Conservation (phyloP, 2,888 invertebrate species). For the Operophtera brumata region DNA sequence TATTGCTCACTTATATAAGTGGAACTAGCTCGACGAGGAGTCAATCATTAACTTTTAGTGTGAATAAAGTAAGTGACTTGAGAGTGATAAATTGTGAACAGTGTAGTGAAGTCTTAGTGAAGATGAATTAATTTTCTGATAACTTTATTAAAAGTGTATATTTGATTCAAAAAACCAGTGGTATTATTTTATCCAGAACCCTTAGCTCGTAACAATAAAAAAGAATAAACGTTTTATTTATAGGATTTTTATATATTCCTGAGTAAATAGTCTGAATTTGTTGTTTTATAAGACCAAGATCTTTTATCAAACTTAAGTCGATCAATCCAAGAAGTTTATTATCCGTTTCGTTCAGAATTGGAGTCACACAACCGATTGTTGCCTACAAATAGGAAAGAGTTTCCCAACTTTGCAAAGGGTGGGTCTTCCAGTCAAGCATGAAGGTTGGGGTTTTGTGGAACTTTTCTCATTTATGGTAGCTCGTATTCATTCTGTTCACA, state of each 20-base stretch:
- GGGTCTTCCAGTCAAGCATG: not conserved
- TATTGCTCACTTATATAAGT: too few species aligned
- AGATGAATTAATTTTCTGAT: too few species aligned
- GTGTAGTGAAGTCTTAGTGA: too few species aligned
- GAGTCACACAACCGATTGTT: slow-evolving; percentile 3
- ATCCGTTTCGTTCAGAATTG: slow-evolving; percentile 2
- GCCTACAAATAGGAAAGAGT: slow-evolving; percentile 4
- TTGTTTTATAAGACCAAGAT: not conserved
- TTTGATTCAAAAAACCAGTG: too few species aligned
- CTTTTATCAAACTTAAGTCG: not conserved
- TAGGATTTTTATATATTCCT: not conserved
- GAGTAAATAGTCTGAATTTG: not conserved
- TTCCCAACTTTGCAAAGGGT: slow-evolving; percentile 3
- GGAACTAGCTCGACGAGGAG: too few species aligned
- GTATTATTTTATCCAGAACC: too few species aligned
- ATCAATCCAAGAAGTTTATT: slow-evolving; percentile 4
- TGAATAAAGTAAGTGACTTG: too few species aligned
- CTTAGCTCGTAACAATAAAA: too few species aligned
- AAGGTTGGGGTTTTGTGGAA: slow-evolving; percentile 11
- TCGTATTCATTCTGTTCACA: not conserved
- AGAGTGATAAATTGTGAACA: too few species aligned
- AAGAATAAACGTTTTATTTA: too few species aligned
- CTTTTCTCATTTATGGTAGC: slow-evolving; percentile 8
- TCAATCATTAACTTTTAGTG: too few species aligned
- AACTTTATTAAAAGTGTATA: too few species aligned